A percentile compares a stretch with the other conserved stretches of the same genome.
Conservation (phyloP, 2,113 vertebrate genomes). For the Guaruba guarouba region DNA sequence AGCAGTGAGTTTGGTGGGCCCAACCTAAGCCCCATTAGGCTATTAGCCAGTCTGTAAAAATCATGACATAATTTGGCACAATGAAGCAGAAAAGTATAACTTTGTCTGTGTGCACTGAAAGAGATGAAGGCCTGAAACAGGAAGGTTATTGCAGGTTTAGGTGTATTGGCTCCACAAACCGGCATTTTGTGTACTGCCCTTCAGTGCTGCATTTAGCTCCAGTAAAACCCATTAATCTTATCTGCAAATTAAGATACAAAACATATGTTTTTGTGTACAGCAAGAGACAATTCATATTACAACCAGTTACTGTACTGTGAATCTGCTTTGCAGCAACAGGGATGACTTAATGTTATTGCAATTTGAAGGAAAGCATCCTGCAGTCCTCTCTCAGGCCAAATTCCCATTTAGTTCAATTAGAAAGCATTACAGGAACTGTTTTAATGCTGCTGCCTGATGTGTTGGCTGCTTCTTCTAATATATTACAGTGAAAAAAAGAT, state of each 20-base stretch:
- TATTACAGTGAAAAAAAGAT: constrained; percentile 13
- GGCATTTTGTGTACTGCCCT: not conserved
- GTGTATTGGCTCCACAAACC: constrained; percentile 1
- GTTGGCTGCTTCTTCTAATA: constrained; percentile 47
- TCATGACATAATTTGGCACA: constrained; percentile 27
- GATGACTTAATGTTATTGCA: constrained; percentile 52
- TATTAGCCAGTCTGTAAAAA: constrained; percentile 45
- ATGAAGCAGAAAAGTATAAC: not conserved
- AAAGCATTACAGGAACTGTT: constrained; percentile 53
- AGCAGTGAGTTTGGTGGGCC: constrained; percentile 23
- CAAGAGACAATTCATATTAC: not conserved
- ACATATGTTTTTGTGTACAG: not conserved
- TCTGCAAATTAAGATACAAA: constrained; percentile 23
- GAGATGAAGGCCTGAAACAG: not conserved
- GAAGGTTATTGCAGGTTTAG: not conserved
- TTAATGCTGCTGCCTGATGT: constrained; percentile 34
- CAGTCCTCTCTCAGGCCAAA: constrained; percentile 58
- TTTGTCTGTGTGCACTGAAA: not conserved
- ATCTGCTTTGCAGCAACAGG: constrained; percentile 42
- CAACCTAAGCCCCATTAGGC: not conserved
- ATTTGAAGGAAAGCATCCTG: constrained; percentile 53
- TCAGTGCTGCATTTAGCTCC: not conserved
- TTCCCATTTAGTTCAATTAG: constrained; percentile 65
- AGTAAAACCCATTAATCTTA: constrained; percentile 18
- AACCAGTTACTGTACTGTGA: not conserved